Conservation (phyloP, 2,888 invertebrate species). For the Lasioglossum vierecki region DNA sequence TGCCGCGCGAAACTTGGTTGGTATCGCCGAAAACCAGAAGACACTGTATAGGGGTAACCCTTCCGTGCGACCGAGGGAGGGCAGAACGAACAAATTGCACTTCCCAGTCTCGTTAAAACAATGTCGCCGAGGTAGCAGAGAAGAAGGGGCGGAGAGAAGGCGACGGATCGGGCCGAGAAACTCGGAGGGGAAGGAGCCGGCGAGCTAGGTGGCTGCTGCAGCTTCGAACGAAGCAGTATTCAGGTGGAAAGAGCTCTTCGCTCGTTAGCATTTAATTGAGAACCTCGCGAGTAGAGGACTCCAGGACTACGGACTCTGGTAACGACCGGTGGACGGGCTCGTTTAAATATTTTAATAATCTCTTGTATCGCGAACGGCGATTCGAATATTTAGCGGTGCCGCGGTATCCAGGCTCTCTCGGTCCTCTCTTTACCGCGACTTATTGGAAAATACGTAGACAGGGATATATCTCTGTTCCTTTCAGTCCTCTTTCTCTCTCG, state of each 20-base stretch:
- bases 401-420: slow-evolving; percentile 51
- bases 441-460: slow-evolving; percentile 45
- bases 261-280: slow-evolving; percentile 81
- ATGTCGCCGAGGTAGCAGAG: slow-evolving; percentile 65
- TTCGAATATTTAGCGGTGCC: slow-evolving; percentile 75
- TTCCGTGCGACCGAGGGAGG: slow-evolving; percentile 53
- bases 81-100: slow-evolving; percentile 76
- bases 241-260: slow-evolving; percentile 80
- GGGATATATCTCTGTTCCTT: background rate
- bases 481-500: background rate
- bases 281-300: slow-evolving; percentile 74
- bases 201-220: slow-evolving; percentile 69
- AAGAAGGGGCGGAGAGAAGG: slow-evolving; percentile 40
- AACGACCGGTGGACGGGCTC: slow-evolving; percentile 77
- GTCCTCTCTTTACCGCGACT: slow-evolving; percentile 42
- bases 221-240: slow-evolving; percentile 76
- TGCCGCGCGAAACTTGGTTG: background rate
- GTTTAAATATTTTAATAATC: slow-evolving; percentile 81
- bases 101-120: slow-evolving; percentile 79
- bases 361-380: slow-evolving; percentile 78
- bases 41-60: slow-evolving; percentile 28
- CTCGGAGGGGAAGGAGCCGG: slow-evolving; percentile 25
- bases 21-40: slow-evolving; percentile 27
- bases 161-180: slow-evolving; percentile 29
- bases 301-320: slow-evolving; percentile 66